Conservation (phyloP, 1,140 invertebrate genomes). For the Acromyrmex heyeri region DNA sequence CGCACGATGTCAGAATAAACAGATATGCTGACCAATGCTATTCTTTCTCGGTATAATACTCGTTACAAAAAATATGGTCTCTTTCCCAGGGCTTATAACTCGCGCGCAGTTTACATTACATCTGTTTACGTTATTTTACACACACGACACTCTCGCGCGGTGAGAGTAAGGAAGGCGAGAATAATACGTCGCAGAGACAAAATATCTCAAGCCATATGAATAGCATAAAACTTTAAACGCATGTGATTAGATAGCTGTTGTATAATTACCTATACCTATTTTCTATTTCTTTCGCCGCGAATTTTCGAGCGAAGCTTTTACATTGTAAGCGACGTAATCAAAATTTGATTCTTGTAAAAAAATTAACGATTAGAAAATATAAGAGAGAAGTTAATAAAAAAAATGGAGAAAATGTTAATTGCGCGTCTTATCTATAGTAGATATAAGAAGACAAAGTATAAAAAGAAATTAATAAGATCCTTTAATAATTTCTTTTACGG, state of each 20-base stretch:
- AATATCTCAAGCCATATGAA: slow-evolving; percentile 10
- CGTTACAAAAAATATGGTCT: slow-evolving; percentile 12
- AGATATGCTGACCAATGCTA: slow-evolving; percentile 31
- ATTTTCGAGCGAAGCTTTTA: neutral
- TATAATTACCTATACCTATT: neutral
- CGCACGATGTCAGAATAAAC: neutral
- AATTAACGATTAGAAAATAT: neutral
- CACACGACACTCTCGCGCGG: slow-evolving; percentile 59
- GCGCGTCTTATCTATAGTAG: neutral
- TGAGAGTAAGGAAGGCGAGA: slow-evolving; percentile 46
- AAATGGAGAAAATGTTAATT: neutral
- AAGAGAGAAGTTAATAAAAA: neutral
- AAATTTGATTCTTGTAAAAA: neutral
- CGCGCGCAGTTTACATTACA: slow-evolving; percentile 62
- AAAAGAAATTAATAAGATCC: neutral
- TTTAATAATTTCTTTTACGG: neutral
- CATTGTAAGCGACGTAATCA: neutral
- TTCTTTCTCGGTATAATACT: slow-evolving; percentile 57
- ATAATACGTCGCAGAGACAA: slow-evolving; percentile 62
- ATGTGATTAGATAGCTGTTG: neutral
- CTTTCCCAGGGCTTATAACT: slow-evolving; percentile 73
- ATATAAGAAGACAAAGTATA: neutral
- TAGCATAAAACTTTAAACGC: neutral
- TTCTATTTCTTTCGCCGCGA: neutral
- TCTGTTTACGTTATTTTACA: slow-evolving; percentile 78